Evolutionary conservation across 1,140 invertebrate genomes (phyloP).

Genomic region (Apocrypta bakeri): DNA sequence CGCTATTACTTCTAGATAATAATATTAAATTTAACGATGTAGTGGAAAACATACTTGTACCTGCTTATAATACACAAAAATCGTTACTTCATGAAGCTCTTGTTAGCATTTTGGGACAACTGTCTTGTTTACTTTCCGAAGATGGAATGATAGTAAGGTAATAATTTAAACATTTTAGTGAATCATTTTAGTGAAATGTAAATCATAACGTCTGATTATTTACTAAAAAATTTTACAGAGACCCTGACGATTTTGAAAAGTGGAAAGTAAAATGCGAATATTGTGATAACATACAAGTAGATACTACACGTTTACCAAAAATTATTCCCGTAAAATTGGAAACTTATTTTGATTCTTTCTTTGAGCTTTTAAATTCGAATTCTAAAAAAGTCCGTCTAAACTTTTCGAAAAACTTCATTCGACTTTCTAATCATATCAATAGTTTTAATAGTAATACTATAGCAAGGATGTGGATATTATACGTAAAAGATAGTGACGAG

Average conservation of each 20-base stretch:
- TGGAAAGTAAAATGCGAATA: constrained; percentile 63
- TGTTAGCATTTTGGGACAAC: constrained; percentile 60
- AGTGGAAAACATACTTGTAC: constrained; percentile 60
- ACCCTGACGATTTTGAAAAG: constrained; percentile 58
- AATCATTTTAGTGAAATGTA: too few species aligned
- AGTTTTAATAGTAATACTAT: constrained; percentile 68
- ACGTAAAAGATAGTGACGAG: constrained; percentile 64
- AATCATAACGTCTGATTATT: too few species aligned
- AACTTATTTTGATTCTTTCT: constrained; percentile 56
- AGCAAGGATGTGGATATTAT: constrained; percentile 67
- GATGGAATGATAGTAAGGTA: constrained; percentile 62
- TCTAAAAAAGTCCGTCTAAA: constrained; percentile 57
- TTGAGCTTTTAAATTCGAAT: constrained; percentile 59
- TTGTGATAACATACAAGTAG: constrained; percentile 59
- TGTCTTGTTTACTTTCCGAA: constrained; percentile 64
- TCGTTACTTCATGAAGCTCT: constrained; percentile 59
- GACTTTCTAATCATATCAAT: constrained; percentile 70
- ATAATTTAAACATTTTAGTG: constrained; percentile 12
- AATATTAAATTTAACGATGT: constrained; percentile 61
- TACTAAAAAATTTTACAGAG: constrained; percentile 52
- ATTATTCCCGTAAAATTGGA: constrained; percentile 54
- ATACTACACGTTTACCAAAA: constrained; percentile 52
- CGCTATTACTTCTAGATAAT: constrained; percentile 56
- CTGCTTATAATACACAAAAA: constrained; percentile 58
- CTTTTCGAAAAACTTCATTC: constrained; percentile 64